phyloP scores from a whole-genome alignment of 2,888 invertebrate species.

The Ichneumon xanthorius region DNA sequence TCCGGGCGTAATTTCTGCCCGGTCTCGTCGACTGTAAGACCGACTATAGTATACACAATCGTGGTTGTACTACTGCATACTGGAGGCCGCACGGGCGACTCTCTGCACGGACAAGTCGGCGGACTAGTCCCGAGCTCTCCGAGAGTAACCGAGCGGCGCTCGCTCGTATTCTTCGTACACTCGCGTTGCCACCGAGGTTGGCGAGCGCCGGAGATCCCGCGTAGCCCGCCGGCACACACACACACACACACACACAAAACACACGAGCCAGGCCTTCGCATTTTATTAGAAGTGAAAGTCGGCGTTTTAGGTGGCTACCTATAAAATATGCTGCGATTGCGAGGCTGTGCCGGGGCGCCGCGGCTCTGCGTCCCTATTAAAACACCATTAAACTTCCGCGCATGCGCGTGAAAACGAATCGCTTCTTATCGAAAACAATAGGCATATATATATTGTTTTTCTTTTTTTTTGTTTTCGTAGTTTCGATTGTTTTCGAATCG shows the following conservation, averaged over 20 bases:
- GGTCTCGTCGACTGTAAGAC: constrained; percentile 56
- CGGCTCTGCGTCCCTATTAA: constrained; percentile 52
- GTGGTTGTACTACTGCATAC: constrained; percentile 23
- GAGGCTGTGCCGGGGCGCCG: constrained; percentile 54
- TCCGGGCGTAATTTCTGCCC: constrained; percentile 66
- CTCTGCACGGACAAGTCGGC: constrained; percentile 7
- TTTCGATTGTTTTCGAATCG: constrained; percentile 31
- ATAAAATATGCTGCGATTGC: constrained; percentile 70
- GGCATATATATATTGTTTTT: neutral
- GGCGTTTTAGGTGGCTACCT: constrained; percentile 77
- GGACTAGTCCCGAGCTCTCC: constrained; percentile 16
- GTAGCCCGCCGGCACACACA: constrained; percentile 26
- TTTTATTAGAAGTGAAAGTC: constrained; percentile 83
- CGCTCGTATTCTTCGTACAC: constrained; percentile 17
- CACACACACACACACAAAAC: constrained; percentile 27
- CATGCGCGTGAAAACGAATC: constrained; percentile 46
- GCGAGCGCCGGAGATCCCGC: constrained; percentile 31
- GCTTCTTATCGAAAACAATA: constrained; percentile 54
- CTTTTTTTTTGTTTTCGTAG: neutral
- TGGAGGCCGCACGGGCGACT: constrained; percentile 8
- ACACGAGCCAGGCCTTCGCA: constrained; percentile 77
- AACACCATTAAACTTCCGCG: constrained; percentile 50
- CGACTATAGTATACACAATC: constrained; percentile 22
- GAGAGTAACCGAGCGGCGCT: constrained; percentile 2
- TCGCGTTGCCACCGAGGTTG: constrained; percentile 29